These are phyloP conservation scores for Drosophila nr. fundita DNA, from an alignment of 2,888 invertebrate genomes.

Conservation along the genomic window DNA sequence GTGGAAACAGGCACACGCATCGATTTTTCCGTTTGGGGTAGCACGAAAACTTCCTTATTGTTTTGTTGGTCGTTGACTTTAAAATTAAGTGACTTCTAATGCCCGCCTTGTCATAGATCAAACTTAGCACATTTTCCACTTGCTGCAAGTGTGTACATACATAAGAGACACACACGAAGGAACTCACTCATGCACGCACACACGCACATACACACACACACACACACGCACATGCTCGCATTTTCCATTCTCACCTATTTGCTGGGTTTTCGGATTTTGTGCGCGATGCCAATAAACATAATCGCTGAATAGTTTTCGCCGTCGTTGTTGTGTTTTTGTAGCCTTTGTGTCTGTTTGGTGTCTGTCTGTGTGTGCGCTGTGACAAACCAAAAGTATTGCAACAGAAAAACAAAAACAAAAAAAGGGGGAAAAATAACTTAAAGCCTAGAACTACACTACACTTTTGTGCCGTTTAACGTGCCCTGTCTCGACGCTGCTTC, in stretches of 20 bases:
- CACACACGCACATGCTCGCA: background rate
- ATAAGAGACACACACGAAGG: slow-evolving; percentile 24
- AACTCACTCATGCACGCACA: slow-evolving; percentile 15
- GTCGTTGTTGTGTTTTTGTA: slow-evolving; percentile 1
- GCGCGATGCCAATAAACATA: slow-evolving; percentile 73
- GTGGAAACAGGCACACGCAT: slow-evolving; percentile 72
- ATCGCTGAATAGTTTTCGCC: slow-evolving; percentile 22
- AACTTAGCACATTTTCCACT: slow-evolving; percentile 37
- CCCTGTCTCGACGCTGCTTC: slow-evolving; percentile 55
- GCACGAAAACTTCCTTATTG: slow-evolving; percentile 74
- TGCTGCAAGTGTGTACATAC: slow-evolving; percentile 17
- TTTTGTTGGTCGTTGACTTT: slow-evolving; percentile 60
- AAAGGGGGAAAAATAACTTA: slow-evolving; percentile 32
- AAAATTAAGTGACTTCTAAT: slow-evolving; percentile 55
- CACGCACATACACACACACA: slow-evolving; percentile 6
- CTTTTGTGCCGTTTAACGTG: slow-evolving; percentile 65
- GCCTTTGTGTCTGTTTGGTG: background rate
- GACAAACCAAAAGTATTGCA: slow-evolving; percentile 37
- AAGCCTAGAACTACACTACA: slow-evolving; percentile 69
- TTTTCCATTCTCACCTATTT: slow-evolving; percentile 64
- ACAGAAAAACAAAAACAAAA: slow-evolving; percentile 19
- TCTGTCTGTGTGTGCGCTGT: background rate
- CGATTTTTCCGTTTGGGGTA: slow-evolving; percentile 78
- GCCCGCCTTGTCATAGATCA: slow-evolving; percentile 42
- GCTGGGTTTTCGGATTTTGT: slow-evolving; percentile 51